Evolutionary conservation across 2,113 vertebrate species (phyloP).

Genomic region (Hyaena hyaena): DNA sequence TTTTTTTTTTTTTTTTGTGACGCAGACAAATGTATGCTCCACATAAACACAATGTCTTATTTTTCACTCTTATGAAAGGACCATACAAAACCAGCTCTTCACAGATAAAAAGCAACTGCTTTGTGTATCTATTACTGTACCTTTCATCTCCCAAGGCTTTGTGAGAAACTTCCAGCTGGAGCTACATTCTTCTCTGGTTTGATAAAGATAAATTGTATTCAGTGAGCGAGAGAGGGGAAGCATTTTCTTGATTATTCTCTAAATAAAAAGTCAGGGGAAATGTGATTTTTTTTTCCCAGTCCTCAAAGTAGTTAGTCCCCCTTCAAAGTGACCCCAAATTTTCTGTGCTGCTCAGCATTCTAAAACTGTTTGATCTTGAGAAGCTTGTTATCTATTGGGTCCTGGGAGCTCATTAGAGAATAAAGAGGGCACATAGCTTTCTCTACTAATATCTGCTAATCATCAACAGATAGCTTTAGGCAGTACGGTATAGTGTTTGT

Average conservation of each 20-base stretch:
- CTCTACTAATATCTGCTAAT: not conserved
- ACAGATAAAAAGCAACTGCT: constrained; percentile 68
- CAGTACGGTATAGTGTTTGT: fast-evolving
- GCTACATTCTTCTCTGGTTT: constrained; percentile 68
- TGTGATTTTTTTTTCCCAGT: not conserved
- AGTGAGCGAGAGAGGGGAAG: constrained; percentile 46
- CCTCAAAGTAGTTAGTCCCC: constrained; percentile 10
- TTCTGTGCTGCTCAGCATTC: constrained; percentile 39
- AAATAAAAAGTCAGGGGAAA: constrained; percentile 71
- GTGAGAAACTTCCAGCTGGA: constrained; percentile 68
- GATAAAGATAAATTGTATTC: constrained; percentile 75
- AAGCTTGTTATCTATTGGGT: not conserved
- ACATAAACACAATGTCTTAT: constrained; percentile 75
- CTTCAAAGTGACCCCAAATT: constrained; percentile 49
- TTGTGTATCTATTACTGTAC: constrained; percentile 69
- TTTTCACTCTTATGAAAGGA: constrained; percentile 70
- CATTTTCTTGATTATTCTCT: constrained; percentile 73
- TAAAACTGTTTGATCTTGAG: constrained; percentile 52
- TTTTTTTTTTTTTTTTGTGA: not conserved
- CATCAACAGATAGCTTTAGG: not conserved
- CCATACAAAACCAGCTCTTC: constrained; percentile 61
- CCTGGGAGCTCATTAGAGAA: constrained; percentile 7
- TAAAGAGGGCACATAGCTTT: not conserved
- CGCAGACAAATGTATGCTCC: constrained; percentile 45
- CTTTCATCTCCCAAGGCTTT: constrained; percentile 75